Evolutionary conservation across 2,888 invertebrate species (phyloP), one percentile per base, ranked within the genome.

Genomic region (Lobophora halterata): DNA sequence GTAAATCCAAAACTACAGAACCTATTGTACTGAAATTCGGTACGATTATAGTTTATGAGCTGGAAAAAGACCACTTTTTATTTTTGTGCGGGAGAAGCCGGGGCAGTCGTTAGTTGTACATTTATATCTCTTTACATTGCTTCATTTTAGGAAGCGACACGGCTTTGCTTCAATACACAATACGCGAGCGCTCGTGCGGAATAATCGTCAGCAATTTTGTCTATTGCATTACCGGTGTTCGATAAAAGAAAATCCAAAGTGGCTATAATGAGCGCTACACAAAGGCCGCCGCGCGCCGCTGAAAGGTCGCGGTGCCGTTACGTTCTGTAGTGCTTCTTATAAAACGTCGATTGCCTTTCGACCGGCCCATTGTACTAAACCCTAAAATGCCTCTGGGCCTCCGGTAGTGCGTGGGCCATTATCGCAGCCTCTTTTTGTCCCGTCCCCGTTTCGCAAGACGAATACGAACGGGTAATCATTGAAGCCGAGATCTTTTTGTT

Each of bases 391-490:
- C 68, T 61, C 52, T 65, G 62, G 65, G 64, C 66, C 62, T 65
- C 57, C 55, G 57, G 48, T 45, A 45, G 37, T 40, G 43, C 40
- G 39, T 36, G 38, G 63, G 9, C 71, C 71, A 80, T 82, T 79
- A 78, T 75, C 78, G 65, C 70, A 35, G 57, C 58, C 59, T 63
- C 73, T 78, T 78, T 80, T 80, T 79, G 75, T 70, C 60, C 62
- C 49, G 56, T 62, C 71, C 68, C 29, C 34, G 25, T 40, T 74
- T 65, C 71, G 74, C 73, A 73, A 73, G 74, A 79, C 76, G 77
- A 81, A 83, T 79, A 81, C 71, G 72, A 75, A 75, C 75, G 76
- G 78, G 74, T 77, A 79, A 79, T 80, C 76, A 81, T 83, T 81
- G 81, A 68, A 68, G 71, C 68, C 71, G 67, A 72, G 75, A 72